Evolutionary conservation across 1,140 invertebrate species (phyloP).

Genomic region (Drosophila lowei): DNA sequence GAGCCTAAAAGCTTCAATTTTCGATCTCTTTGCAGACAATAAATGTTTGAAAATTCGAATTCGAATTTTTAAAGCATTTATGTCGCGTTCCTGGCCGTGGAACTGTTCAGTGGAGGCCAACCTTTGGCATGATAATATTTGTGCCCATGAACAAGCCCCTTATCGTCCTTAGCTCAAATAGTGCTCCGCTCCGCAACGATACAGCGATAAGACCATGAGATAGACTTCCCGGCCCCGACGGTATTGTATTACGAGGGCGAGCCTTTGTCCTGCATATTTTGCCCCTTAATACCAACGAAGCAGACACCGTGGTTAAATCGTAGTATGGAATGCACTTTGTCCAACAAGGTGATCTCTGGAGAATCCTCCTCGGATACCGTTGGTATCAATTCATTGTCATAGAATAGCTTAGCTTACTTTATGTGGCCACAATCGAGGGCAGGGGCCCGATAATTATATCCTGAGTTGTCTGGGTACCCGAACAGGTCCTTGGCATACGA

Average conservation of each 20-base stretch:
- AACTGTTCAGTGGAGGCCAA: conserved; percentile 98
- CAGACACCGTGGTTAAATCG: conserved; percentile 88
- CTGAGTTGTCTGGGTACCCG: conserved; percentile 78
- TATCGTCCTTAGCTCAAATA: conserved; percentile 89
- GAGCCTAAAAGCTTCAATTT: too few species aligned
- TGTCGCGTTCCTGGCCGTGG: conserved; percentile 94
- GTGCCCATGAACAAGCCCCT: conserved; percentile 26
- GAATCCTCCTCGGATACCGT: conserved; percentile 69
- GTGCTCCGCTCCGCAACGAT: conserved; percentile 85
- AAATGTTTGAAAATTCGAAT: too few species aligned
- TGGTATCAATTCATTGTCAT: conserved; percentile 84
- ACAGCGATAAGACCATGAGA: too few species aligned
- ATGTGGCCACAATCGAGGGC: conserved; percentile 88
- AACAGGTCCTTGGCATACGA: conserved; percentile 83
- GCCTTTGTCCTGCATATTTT: conserved; percentile 88
- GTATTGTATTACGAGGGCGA: conserved; percentile 96
- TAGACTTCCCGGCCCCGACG: conserved; percentile 86
- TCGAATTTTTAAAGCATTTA: conserved; percentile 83
- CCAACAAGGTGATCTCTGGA: conserved; percentile 45
- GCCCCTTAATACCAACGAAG: conserved; percentile 92
- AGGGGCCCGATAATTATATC: conserved; percentile 93
- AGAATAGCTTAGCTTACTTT: conserved; percentile 93
- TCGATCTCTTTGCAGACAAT: too few species aligned
- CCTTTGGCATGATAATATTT: conserved; percentile 85
- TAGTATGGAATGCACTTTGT: conserved; percentile 31